Conservation (phyloP, 2,888 invertebrate species). For the Lasioglossum vierecki region DNA sequence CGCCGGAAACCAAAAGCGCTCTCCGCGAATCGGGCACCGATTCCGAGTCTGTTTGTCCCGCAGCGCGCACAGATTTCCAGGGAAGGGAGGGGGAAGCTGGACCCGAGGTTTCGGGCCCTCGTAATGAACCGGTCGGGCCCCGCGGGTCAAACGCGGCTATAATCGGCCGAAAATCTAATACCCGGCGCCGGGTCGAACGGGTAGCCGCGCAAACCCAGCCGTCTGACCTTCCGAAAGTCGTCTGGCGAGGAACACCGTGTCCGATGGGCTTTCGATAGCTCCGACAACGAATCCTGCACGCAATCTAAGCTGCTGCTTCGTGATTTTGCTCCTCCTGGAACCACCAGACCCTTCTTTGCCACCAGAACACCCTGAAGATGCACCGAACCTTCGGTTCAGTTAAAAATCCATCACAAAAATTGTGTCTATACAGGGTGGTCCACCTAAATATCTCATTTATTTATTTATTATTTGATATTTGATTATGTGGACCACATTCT, state of each 20-base stretch:
- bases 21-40: not conserved
- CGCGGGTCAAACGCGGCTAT: slow-evolving; percentile 57
- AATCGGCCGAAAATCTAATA: slow-evolving; percentile 57
- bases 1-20: slow-evolving; percentile 23
- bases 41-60: slow-evolving; percentile 5
- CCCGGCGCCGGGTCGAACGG: slow-evolving; percentile 57
- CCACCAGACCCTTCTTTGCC: not conserved
- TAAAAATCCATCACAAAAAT: too few relatives aligned
- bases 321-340: not conserved
- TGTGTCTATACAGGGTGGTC: too few relatives aligned
- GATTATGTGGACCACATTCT: too few relatives aligned
- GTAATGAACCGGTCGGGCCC: slow-evolving; percentile 41
- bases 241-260: slow-evolving; percentile 47
- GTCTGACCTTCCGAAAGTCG: slow-evolving; percentile 64
- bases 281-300: slow-evolving; percentile 66
- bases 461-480: too few relatives aligned
- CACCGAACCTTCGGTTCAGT: not conserved
- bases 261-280: slow-evolving; percentile 76
- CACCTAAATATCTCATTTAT: too few relatives aligned
- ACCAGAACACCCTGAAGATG: not conserved
- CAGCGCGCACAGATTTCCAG: not conserved
- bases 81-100: not conserved
- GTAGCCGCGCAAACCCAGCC: slow-evolving; percentile 52
- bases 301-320: slow-evolving; percentile 50
- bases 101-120: not conserved